Conservation (phyloP, 2,888 invertebrate species). For the Hydropsyche betteni region DNA sequence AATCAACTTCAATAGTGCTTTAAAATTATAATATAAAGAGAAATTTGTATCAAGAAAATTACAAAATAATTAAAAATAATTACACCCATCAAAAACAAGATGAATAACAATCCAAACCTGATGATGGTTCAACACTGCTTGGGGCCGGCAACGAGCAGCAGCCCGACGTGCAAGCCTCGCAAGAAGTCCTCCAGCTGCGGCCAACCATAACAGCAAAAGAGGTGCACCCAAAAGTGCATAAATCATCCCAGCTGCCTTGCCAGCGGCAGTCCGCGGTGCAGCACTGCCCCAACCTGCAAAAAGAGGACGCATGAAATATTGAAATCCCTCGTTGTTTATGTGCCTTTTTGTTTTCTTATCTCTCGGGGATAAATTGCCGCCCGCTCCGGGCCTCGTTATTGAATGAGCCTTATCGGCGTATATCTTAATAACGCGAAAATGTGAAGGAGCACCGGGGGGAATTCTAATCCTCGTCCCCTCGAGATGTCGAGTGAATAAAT, state of each 20-base stretch:
- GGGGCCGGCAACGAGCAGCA: conserved; percentile 56
- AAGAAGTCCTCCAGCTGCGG: conserved; percentile 82
- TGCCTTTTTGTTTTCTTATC: too few relatives aligned
- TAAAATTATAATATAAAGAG: too few relatives aligned
- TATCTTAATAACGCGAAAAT: conserved; percentile 19
- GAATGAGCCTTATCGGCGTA: background rate
- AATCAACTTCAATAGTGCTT: too few relatives aligned
- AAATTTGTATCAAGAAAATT: too few relatives aligned
- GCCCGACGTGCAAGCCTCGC: conserved; percentile 80
- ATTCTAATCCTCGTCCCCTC: background rate
- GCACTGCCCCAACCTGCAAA: conserved; percentile 84
- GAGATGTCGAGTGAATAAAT: conserved; percentile 21
- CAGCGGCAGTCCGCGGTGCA: conserved; percentile 82
- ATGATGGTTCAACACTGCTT: conserved; percentile 40
- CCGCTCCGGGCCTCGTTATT: too few relatives aligned
- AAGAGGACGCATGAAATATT: too few relatives aligned
- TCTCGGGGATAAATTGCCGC: too few relatives aligned
- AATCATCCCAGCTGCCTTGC: conserved; percentile 84
- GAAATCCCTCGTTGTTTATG: too few relatives aligned
- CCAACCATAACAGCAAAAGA: conserved; percentile 84
- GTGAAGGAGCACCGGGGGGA: background rate
- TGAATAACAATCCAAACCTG: conserved; percentile 37
- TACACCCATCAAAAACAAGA: background rate
- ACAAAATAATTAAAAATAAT: too few relatives aligned
- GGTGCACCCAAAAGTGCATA: conserved; percentile 91